These are phyloP conservation scores for Alosa alosa DNA, from an alignment of 2,113 vertebrate genomes.

Conservation along the genomic window DNA sequence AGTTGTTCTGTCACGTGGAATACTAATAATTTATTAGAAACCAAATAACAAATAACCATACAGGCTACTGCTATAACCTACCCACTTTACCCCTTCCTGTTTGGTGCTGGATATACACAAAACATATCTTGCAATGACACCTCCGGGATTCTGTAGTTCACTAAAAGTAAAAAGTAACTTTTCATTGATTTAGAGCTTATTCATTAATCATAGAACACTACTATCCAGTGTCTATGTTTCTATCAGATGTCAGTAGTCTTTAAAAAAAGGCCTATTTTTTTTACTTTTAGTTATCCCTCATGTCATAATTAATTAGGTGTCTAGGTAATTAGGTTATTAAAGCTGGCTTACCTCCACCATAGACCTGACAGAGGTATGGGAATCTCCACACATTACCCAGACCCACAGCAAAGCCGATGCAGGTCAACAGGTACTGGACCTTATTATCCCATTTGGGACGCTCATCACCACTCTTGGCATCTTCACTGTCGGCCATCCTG, in stretches of 20 bases:
- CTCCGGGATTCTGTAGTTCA: no score
- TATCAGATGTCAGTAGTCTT: no score
- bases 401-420: constrained; percentile 66
- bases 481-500: neutral
- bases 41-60: neutral
- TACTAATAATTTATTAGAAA: no score
- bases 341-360: constrained; percentile 72
- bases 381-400: constrained; percentile 51
- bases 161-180: neutral
- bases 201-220: neutral
- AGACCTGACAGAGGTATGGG: constrained; percentile 76
- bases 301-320: no score
- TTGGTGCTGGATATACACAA: no score
- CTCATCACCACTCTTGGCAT: neutral
- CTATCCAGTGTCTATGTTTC: neutral
- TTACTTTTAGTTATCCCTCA: no score
- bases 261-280: no score
- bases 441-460: constrained; percentile 77
- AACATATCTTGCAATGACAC: no score
- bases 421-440: constrained; percentile 76
- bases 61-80: no score
- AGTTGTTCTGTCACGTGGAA: no score
- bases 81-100: no score
- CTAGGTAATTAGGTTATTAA: no score
- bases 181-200: neutral